Base-by-base conservation (phyloP, 30 jellyfish, hydroid and myxozoan genomes). In the Clytia hemisphaerica region DNA sequence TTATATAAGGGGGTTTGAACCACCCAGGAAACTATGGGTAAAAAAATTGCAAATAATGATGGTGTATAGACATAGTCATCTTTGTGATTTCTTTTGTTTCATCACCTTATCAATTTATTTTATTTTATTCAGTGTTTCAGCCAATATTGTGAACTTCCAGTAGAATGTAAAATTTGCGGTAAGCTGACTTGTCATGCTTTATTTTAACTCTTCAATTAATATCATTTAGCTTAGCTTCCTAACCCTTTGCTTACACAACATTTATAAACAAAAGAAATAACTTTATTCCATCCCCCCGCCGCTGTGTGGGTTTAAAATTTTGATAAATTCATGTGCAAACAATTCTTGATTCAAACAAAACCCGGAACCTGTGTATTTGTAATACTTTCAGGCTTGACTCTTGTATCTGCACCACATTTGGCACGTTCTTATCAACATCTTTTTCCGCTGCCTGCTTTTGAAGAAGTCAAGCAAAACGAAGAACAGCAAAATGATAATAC, bases 341-440 rank as follows among this genome's bases (percentile, higher is more conserved):
- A 7, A 40, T 7, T 10, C 10, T 7, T 40, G 53, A 40, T 40
- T 7, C n/a, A 7, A 10, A 40, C 53, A 7, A 16, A 22, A 16
- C 27, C 42, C 2, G 12, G 12, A 10, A 51, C 21, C 12, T 7
- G 12, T 9, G 10, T 15, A 7, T 10, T 22, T 51, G 19, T 40
- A 7, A 7, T 9, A n/a, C 10, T 37, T 37, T 55, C 57, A 85
- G 96, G 90, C 21, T 78, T 85, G 33, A 85, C 96, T 0, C 55
- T 85, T 74, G 96, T 85, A 6, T 85, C 93, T 25, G 98, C 98
- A 0, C 98, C 98, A 4, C 94, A 88, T 54, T 46, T 88, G 54
- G 94, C 98, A 31, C 51, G 95, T 45, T 88, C 98, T n/a, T 88
- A 88, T 77, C 98, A 87, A 61, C 97, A 80, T 68, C 58, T 79